phyloP scores from a whole-genome alignment of 2,113 vertebrate genomes.

The Ptilorrhoa leucosticta region DNA sequence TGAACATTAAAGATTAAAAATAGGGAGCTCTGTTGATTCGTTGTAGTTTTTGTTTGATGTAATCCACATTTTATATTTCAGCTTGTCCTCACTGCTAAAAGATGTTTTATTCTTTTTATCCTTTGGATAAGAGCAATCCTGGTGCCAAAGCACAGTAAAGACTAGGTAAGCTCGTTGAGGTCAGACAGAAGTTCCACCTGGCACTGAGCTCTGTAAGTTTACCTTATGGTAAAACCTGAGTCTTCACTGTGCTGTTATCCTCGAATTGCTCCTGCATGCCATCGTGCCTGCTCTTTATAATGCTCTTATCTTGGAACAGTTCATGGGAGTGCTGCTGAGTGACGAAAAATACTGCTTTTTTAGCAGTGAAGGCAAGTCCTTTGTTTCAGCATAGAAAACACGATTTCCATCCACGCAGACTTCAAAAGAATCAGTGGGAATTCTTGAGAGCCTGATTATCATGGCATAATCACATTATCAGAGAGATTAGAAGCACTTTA shows the following conservation, averaged over 20 bases:
- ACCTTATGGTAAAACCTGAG: background rate
- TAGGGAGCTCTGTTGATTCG: background rate
- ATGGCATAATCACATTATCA: conserved; percentile 52
- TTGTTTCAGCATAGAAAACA: conserved; percentile 45
- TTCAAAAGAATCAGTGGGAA: conserved; percentile 55
- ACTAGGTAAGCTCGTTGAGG: background rate
- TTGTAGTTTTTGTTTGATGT: background rate
- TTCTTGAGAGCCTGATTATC: conserved; percentile 56
- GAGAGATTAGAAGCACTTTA: conserved; percentile 56
- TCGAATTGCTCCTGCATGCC: background rate
- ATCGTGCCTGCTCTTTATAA: background rate
- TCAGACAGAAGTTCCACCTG: background rate
- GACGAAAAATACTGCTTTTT: background rate
- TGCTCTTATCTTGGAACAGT: background rate
- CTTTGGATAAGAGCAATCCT: background rate
- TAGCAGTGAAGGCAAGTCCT: conserved; percentile 9
- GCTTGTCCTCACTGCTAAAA: background rate
- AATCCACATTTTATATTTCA: background rate
- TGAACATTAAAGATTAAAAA: background rate
- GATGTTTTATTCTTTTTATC: background rate
- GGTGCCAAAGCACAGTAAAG: background rate
- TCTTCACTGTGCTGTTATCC: background rate
- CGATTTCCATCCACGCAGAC: conserved; percentile 22
- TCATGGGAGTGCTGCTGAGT: conserved; percentile 28
- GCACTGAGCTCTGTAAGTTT: background rate